Conservation (phyloP, 2,888 invertebrate genomes). For the Drosophila longiperda region DNA sequence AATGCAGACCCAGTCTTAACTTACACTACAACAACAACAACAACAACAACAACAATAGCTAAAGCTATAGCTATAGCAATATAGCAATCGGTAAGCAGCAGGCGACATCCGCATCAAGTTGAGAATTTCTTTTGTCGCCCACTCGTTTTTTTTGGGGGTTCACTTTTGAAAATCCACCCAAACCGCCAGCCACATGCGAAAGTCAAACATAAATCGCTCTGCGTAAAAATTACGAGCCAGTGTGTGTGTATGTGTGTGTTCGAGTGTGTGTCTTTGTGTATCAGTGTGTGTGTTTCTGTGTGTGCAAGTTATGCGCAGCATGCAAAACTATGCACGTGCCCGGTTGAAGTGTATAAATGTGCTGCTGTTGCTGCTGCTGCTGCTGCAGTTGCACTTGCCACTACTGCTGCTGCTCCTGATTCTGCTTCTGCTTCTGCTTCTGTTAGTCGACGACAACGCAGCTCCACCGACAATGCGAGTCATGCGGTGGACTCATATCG, state of each 20-base stretch:
- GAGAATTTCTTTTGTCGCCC: constrained; percentile 45
- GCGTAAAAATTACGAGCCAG: constrained; percentile 65
- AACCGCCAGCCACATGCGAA: constrained; percentile 77
- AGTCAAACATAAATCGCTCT: constrained; percentile 82
- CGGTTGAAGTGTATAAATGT: constrained; percentile 78
- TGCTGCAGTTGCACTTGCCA: constrained; percentile 5
- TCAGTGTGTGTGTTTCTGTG: constrained; percentile 36
- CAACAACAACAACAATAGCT: constrained; percentile 15
- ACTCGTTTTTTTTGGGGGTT: constrained; percentile 26
- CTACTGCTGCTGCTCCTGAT: not conserved
- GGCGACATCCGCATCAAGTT: constrained; percentile 51
- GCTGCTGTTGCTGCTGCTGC: constrained; percentile 53
- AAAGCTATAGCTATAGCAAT: constrained; percentile 25
- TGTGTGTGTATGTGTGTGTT: constrained; percentile 24
- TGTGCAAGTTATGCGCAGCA: constrained; percentile 77
- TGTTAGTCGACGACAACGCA: constrained; percentile 49
- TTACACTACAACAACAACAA: constrained; percentile 46
- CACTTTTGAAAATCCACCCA: constrained; percentile 70
- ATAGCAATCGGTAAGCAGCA: constrained; percentile 43
- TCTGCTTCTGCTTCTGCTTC: constrained; percentile 7
- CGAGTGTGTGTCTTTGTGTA: constrained; percentile 27
- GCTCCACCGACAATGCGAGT: constrained; percentile 77
- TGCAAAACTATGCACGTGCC: constrained; percentile 80
- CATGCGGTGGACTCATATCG: constrained; percentile 80
- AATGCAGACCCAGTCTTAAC: constrained; percentile 66